phyloP scores from a whole-genome alignment of 2,888 invertebrate species.

The Tipula unca region DNA sequence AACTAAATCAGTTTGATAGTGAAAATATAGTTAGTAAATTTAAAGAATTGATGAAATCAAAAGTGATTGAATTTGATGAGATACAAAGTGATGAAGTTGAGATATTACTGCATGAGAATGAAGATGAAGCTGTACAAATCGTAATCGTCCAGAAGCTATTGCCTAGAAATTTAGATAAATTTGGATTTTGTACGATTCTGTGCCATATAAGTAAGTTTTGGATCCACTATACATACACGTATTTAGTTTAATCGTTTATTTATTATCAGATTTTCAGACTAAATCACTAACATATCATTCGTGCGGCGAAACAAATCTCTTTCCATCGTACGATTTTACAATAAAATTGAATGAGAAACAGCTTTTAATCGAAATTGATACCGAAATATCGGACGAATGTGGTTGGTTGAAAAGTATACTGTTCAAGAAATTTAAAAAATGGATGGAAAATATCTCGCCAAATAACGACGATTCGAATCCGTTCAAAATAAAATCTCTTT shows the following conservation, averaged over 20 bases:
- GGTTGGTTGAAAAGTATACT: slow-evolving; percentile 33
- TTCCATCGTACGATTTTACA: not conserved
- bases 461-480: slow-evolving; percentile 46
- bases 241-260: not conserved
- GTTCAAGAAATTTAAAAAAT: slow-evolving; percentile 36
- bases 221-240: not conserved
- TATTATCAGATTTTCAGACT: not conserved
- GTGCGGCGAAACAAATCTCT: not conserved
- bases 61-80: not conserved
- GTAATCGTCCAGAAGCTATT: not conserved
- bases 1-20: slow-evolving; percentile 3
- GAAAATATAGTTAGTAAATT: not conserved
- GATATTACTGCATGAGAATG: not conserved
- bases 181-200: not conserved
- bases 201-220: not conserved
- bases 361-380: not conserved
- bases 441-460: slow-evolving; percentile 34
- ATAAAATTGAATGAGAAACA: not conserved
- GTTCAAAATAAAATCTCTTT: slow-evolving; percentile 49
- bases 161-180: not conserved
- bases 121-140: not conserved
- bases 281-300: not conserved
- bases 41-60: not conserved
- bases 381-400: not conserved
- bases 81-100: slow-evolving; percentile 15